Evolutionary conservation across 2,113 vertebrate genomes (phyloP), one percentile per base, ranked within the genome.

Genomic region (Coryphaenoides rupestris): DNA sequence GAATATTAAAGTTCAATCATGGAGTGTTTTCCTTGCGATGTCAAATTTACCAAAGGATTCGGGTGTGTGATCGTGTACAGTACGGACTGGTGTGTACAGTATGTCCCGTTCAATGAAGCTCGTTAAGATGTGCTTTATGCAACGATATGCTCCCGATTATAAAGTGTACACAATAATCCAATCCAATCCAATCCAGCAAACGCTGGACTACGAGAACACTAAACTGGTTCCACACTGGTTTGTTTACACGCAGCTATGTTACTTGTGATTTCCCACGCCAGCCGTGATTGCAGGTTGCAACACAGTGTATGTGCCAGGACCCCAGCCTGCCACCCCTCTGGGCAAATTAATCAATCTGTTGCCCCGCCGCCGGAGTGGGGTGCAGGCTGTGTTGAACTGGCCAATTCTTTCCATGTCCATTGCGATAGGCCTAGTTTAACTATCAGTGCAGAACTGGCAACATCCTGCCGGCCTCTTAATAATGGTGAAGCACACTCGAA

Each of bases 161-260:
- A 50, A n/a, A 4, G n/a, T 50, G 7, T 9, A 2, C n/a, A 19
- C 14, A 23, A 3, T 14, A 23, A 2, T n/a, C 6, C 14, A 23
- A 3, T 14, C 14, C 12, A 15, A 22, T 21, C 17, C 2, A 21
- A 21, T 23, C n/a, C 12, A 15, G 19, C 12, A 3, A 24, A 21
- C 7, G 19, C 21, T 19, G 14, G 14, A 15, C 22, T 22, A 14
- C 4, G 9, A 3, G 21, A 24, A 21, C 13, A 56, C 2, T 21
- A 19, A 3, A 2, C 23, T 26, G 65, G 26, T 47, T 19, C 9
- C 6, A 19, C 13, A 17, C n/a, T 19, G 16, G 55, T 33, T 14
- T 70, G 76, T 82, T 72, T 61, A 64, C 74, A 62, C 52, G 23
- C 80, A 76, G 67, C n/a, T n/a, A n/a, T n/a, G n/a, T 40, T 60